Conservation (phyloP, 2,888 invertebrate genomes). For the Hirtodrosophila alboralis region DNA sequence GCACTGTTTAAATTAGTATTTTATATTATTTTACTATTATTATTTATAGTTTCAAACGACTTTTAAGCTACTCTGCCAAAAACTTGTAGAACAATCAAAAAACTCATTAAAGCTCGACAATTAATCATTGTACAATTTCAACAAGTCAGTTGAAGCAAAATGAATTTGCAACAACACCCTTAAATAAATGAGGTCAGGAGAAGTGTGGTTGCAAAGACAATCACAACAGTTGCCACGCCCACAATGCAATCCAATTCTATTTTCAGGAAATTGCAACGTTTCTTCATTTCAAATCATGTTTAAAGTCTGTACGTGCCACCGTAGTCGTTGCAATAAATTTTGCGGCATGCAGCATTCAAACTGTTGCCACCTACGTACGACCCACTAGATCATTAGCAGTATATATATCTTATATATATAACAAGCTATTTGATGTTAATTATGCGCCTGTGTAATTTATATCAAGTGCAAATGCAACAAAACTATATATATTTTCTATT, state of each 20-base stretch:
- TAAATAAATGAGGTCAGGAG: conserved; percentile 26
- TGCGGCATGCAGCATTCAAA: conserved; percentile 42
- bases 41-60: no score
- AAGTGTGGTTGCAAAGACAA: conserved; percentile 18
- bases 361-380: conserved; percentile 39
- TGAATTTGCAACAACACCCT: conserved; percentile 12
- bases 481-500: not conserved
- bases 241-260: conserved; percentile 15
- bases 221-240: conserved; percentile 25
- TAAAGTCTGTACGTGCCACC: conserved; percentile 42
- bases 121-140: no score
- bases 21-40: no score
- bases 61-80: no score
- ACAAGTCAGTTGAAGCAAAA: no score
- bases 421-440: conserved; percentile 13
- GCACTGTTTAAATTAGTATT: no score
- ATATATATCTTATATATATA: no score
- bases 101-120: no score
- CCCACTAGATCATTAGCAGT: conserved; percentile 40
- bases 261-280: conserved; percentile 30
- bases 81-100: no score
- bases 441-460: conserved; percentile 16
- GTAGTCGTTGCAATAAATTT: conserved; percentile 51
- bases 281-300: conserved; percentile 33
- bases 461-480: not conserved